These are phyloP conservation scores for Argya squamiceps DNA, from an alignment of 2,797 vertebrate species.

Conservation along the genomic window DNA sequence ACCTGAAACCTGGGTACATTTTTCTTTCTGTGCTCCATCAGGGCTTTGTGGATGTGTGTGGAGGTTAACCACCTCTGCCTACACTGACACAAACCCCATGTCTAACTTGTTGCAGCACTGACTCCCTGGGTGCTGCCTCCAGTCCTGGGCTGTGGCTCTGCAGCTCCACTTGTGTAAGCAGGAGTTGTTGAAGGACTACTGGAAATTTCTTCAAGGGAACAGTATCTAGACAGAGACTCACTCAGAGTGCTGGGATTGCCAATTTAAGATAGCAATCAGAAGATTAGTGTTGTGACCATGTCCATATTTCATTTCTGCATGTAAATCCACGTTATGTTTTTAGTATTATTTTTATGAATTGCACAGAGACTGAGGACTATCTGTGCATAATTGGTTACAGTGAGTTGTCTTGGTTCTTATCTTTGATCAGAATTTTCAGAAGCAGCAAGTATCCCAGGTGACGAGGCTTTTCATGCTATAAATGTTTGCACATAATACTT, in stretches of 20 bases:
- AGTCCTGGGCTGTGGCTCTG: background rate
- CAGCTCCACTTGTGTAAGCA: background rate
- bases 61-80: background rate
- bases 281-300: slow-evolving; percentile 37
- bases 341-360: slow-evolving; percentile 42
- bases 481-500: slow-evolving; percentile 54
- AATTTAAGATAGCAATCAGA: background rate
- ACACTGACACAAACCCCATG: fast-evolving
- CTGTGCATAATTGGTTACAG: slow-evolving; percentile 59
- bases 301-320: slow-evolving; percentile 30
- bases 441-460: slow-evolving; percentile 56
- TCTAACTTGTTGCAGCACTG: background rate
- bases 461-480: background rate
- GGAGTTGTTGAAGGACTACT: background rate
- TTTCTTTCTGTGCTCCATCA: background rate
- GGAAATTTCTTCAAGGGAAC: background rate
- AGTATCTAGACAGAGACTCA: fast-evolving
- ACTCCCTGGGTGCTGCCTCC: background rate
- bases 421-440: slow-evolving; percentile 60
- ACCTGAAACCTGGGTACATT: background rate
- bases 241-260: background rate
- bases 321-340: slow-evolving; percentile 22
- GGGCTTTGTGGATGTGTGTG: background rate
- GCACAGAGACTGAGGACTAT: background rate
- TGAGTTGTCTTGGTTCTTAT: slow-evolving; percentile 61